Base-by-base conservation (phyloP, 2,797 vertebrate genomes). In the Tachyglossus aculeatus region DNA sequence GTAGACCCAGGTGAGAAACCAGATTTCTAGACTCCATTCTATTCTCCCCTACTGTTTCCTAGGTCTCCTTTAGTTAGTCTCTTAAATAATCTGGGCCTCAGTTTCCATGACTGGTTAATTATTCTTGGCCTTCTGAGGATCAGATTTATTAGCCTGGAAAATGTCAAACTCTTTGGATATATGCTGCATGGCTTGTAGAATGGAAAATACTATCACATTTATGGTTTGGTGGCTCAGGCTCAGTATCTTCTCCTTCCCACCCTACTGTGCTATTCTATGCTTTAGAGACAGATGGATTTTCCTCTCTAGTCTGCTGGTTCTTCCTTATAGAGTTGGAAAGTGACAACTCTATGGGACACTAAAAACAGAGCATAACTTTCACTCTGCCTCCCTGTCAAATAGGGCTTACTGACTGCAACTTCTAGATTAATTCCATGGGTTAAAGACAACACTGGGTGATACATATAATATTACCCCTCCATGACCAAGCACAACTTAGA, bases 331-430 rank as follows among this genome's bases (percentile, higher is more conserved):
- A 85, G 64, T 77, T 67, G 47, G 64, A 67, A 85, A 85, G 80
- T 83, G 86, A 88, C 86, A 88, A 78, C 84, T 80, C 82, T 74
- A 80, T 78, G 86, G 84, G 80, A 82, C 83, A 76, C 67, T 19
- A 0, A 52, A 43, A 54, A 61, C 41, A 0, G 39, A 34, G 2
- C n/a, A n/a, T n/a, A n/a, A n/a, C n/a, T n/a, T n/a, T n/a, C n/a
- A n/a, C n/a, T n/a, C n/a, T n/a, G n/a, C n/a, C n/a, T n/a, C n/a
- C n/a, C n/a, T n/a, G n/a, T n/a, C n/a, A n/a, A n/a, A n/a, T n/a
- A n/a, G n/a, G n/a, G n/a, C n/a, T n/a, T n/a, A n/a, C n/a, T n/a
- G n/a, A n/a, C n/a, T n/a, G n/a, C n/a, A n/a, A n/a, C n/a, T n/a
- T n/a, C n/a, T n/a, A n/a, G n/a, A n/a, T n/a, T n/a, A n/a, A n/a